Percentiles rank a stretch among this genome's conserved stretches.
Evolutionary conservation across 1,140 invertebrate genomes (phyloP).

Genomic region (Drosophila bipectinata): DNA sequence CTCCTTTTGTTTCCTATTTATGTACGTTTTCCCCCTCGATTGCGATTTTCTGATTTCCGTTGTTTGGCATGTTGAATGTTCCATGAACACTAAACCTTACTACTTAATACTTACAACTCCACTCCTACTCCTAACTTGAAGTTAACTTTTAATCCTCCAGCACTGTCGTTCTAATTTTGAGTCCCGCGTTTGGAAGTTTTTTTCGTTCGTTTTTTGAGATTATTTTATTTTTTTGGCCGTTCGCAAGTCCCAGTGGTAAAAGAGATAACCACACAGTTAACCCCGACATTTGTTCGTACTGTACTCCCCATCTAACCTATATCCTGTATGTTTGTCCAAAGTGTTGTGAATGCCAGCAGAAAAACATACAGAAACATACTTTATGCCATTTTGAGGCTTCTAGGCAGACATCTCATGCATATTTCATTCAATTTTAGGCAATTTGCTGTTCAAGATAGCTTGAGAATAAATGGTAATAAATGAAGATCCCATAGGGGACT

Average conservation of each 20-base stretch:
- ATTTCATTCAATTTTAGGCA: conserved; percentile 3
- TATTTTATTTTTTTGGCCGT: conserved; percentile 24
- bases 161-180: conserved; percentile 15
- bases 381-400: background rate
- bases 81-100: conserved; percentile 19
- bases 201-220: conserved; percentile 42
- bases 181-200: conserved; percentile 48
- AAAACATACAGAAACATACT: conserved; percentile 15
- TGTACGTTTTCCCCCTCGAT: conserved; percentile 26
- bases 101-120: conserved; percentile 22
- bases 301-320: conserved; percentile 17
- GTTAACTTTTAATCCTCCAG: conserved; percentile 21
- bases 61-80: conserved; percentile 54
- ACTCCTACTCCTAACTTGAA: conserved; percentile 12
- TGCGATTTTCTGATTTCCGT: conserved; percentile 40
- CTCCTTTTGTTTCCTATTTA: conserved; percentile 23
- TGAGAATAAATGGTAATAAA: conserved; percentile 16
- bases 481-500: background rate
- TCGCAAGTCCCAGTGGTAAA: conserved; percentile 25
- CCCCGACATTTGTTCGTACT: conserved; percentile 35
- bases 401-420: conserved; percentile 21
- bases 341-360: conserved; percentile 33
- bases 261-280: conserved; percentile 53
- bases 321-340: conserved; percentile 41
- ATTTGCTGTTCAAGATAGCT: conserved; percentile 26